Conservation (phyloP, 2,888 invertebrate species). For the Troides oblongomaculatus region DNA sequence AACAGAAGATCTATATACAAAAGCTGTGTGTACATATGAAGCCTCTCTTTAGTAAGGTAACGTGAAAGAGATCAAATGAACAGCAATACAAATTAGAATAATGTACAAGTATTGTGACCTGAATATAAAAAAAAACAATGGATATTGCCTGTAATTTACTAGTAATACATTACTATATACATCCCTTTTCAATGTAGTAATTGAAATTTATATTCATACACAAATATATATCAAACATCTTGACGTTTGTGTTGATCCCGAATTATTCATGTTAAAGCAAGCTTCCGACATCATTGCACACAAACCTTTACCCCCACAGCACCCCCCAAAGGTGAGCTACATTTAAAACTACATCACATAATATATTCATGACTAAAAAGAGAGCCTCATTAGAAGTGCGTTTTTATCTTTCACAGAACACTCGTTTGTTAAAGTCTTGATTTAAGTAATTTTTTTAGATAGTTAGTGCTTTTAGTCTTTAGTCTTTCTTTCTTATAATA, state of each 20-base stretch:
- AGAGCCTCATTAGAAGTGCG: constrained; percentile 55
- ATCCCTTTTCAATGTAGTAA: no score
- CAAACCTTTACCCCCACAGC: constrained; percentile 23
- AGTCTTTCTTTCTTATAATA: no score
- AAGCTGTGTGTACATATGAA: constrained; percentile 53
- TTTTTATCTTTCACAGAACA: constrained; percentile 36
- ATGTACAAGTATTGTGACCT: constrained; percentile 1
- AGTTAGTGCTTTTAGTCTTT: no score
- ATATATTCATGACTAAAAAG: constrained; percentile 55
- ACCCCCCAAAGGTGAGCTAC: constrained; percentile 4
- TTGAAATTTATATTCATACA: no score
- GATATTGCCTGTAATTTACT: neutral
- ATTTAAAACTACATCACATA: constrained; percentile 62
- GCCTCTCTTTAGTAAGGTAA: constrained; percentile 34
- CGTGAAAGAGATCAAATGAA: constrained; percentile 54
- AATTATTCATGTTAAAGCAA: neutral
- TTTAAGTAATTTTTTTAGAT: no score
- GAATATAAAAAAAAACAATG: constrained; percentile 1
- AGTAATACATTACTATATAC: neutral
- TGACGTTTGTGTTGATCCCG: no score
- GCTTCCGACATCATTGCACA: constrained; percentile 34
- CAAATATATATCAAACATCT: neutral
- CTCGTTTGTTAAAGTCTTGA: constrained; percentile 32
- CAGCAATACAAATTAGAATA: neutral
- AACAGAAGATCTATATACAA: constrained; percentile 63